Conservation (phyloP, 1,140 invertebrate genomes). For the Chironomus striatipennis region DNA sequence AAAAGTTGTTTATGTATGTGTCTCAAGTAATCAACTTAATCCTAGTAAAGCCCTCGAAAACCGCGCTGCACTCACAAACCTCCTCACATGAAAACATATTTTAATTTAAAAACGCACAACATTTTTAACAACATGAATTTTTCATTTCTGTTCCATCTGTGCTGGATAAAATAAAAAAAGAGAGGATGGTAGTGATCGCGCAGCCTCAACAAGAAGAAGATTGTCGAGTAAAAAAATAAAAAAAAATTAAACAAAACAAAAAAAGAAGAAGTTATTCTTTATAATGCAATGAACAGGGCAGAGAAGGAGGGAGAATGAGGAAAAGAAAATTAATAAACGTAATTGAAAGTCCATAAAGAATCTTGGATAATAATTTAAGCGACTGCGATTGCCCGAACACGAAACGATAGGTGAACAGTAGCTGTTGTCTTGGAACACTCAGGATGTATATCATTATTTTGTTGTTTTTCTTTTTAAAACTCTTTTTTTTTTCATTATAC, state of each 20-base stretch:
- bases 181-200: background rate
- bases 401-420: constrained; percentile 5
- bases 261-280: background rate
- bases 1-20: too few relatives aligned
- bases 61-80: background rate
- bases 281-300: background rate
- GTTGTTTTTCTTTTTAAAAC: background rate
- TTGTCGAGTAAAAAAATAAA: background rate
- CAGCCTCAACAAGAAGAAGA: background rate
- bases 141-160: background rate
- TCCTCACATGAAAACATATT: background rate
- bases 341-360: constrained; percentile 14
- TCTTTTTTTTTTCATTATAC: background rate
- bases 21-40: too few relatives aligned
- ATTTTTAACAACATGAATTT: constrained; percentile 14
- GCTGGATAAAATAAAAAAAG: too few relatives aligned
- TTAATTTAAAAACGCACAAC: constrained; percentile 9
- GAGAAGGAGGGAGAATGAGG: constrained; percentile 5
- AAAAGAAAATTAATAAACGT: background rate
- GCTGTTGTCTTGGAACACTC: background rate
- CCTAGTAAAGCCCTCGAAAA: background rate
- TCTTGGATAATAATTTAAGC: constrained; percentile 9
- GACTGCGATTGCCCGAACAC: background rate
- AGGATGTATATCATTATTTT: constrained; percentile 14
- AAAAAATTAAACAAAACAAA: background rate